Evolutionary conservation across 30 jellyfish, hydroid and myxozoan genomes (phyloP).

Genomic region (Cassiopea andromeda): DNA sequence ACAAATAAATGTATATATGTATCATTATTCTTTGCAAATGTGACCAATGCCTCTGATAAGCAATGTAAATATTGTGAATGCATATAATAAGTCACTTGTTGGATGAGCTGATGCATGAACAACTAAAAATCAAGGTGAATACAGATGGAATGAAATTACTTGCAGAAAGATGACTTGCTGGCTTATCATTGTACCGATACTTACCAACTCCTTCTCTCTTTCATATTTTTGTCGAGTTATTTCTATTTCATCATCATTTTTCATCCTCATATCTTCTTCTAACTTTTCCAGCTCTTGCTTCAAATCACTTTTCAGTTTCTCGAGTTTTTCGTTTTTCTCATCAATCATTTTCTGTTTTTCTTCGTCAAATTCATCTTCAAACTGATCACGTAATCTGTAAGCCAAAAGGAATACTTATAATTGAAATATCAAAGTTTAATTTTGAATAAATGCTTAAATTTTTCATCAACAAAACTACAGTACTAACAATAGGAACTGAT

Average conservation of each 20-base stretch:
- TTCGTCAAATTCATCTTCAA: constrained; percentile 40
- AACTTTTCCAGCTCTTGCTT: constrained; percentile 24
- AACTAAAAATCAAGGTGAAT: no score
- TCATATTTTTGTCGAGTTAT: constrained; percentile 32
- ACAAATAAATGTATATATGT: no score
- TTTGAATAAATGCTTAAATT: background rate
- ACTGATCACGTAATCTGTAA: constrained; percentile 27
- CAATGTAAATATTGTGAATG: no score
- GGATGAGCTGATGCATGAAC: no score
- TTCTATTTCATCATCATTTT: constrained; percentile 60
- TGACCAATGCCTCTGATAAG: no score
- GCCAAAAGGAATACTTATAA: background rate
- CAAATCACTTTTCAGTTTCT: constrained; percentile 24
- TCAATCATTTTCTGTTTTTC: constrained; percentile 27
- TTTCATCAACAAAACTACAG: no score
- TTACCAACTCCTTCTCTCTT: constrained; percentile 64
- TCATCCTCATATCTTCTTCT: constrained; percentile 23
- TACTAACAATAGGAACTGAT: no score
- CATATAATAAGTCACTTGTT: no score
- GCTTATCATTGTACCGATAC: background rate
- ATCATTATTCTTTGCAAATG: no score
- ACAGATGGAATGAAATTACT: no score
- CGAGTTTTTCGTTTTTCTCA: constrained; percentile 24
- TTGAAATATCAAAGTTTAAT: background rate
- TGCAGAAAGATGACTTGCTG: no score